Base-by-base conservation (phyloP, 2,888 invertebrate species). In the Tetheella fluctuosa region DNA sequence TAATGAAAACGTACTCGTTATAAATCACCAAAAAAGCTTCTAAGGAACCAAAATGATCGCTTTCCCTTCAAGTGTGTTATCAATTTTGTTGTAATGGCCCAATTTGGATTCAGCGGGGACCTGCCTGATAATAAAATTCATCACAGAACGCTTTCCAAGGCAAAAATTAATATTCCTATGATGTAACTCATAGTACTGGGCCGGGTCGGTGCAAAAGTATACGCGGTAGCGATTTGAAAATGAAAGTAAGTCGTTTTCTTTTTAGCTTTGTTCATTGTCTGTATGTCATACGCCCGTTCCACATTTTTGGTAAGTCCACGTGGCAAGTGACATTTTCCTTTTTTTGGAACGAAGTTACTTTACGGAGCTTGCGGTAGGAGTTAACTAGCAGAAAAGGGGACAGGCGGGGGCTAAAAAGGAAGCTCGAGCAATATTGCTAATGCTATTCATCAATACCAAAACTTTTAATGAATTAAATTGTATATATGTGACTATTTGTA, bases 101-200 rank as follows among this genome's bases (percentile, higher is more conserved):
- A 85, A 90, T 92, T 91, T 90, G 90, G 84, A 92, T 92, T 89
- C 91, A 86, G 79, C 79, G 73, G 81, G 84, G 84, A 81, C 80
- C 78, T 74, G 81, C 73, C 82, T 87, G 87, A 90, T 91, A 90
- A 89, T 91, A 91, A 91, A 91, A 91, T 90, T 91, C 91, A 91
- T 91, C 90, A 88, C 80, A 83, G 75, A 85, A 86, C 83, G 85
- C 85, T 88, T 86, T 86, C 86, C 84, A 82, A 84, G 83, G 86
- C 87, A 89, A 89, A 89, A 91, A 91, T 91, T 91, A 91, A 91
- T 91, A 91, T 91, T 91, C 91, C 84, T 80, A 88, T 90, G 90
- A 91, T 89, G 90, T 91, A 85, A 90, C 88, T 81, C 79, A 84
- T 85, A 82, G 83, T 85, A 83, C 76, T 84, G 80, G 81, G 81